Base-by-base conservation (phyloP, 2,888 invertebrate species). In the Ligdia adustata region DNA sequence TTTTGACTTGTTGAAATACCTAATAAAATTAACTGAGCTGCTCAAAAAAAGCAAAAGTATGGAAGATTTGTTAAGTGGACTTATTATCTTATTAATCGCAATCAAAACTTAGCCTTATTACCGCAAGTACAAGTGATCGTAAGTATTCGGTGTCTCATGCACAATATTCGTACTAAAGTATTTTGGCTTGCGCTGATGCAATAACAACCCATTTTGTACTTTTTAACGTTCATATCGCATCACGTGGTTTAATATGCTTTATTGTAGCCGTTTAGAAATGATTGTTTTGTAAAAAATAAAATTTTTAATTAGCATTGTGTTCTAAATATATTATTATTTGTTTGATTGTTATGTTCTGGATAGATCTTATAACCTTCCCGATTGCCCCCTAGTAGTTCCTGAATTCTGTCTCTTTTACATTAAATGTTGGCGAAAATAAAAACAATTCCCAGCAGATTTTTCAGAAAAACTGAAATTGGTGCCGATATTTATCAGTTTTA, bases 301-400 rank as follows among this genome's bases (percentile, higher is more conserved):
- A 26, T 64, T 71, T 64, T 55, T 71, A 74, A 67, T 72, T 78
- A 77, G 76, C 72, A 75, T 74, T 75, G 77, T 77, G 72, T 79
- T 81, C 77, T 74, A 64, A 69, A 76, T 40, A 40, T 12, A 27
- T 35, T 1, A 5, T 31, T 32, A n/a, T n/a, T 27, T 9, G 33
- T 34, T 53, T 38, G 3, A 33, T 33, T 34, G 13, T n/a, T 27
- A 22, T 6, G 9, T 15, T 6, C 16, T 6, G 1, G 15, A 9
- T 27, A 34, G 5, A n/a, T 5, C 2, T 20, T 27, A 13, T 9
- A n/a, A 14, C 18, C 12, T 6, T n/a, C n/a, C n/a, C n/a, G n/a
- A n/a, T n/a, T n/a, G n/a, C n/a, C n/a, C n/a, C n/a, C n/a, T n/a
- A n/a, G n/a, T n/a, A n/a, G n/a, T n/a, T n/a, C n/a, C n/a, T n/a